These are phyloP conservation scores for Ficedula albicollis DNA, from an alignment of 2,797 vertebrate genomes.

Conservation along the genomic window DNA sequence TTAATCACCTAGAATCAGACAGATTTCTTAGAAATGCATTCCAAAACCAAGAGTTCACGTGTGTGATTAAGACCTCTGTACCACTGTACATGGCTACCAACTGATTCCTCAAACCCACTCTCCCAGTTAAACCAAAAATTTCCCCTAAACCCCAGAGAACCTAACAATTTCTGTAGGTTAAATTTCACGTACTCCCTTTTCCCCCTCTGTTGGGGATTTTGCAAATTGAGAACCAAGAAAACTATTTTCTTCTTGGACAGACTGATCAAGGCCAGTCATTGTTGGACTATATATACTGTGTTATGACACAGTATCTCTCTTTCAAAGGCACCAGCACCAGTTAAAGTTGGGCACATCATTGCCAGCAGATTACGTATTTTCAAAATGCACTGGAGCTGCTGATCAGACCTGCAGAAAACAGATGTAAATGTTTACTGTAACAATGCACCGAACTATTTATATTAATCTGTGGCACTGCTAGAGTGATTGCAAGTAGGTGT, in stretches of 20 bases:
- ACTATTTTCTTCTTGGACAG: conserved; percentile 1
- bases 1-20: not conserved
- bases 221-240: not conserved
- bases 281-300: not conserved
- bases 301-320: not conserved
- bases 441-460: not conserved
- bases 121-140: not conserved
- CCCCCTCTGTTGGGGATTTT: not conserved
- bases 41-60: not conserved
- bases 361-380: not conserved
- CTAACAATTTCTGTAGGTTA: not conserved
- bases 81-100: not conserved
- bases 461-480: not conserved
- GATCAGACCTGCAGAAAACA: conserved; percentile 26
- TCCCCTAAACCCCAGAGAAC: not conserved
- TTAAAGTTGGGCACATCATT: not conserved
- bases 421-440: not conserved
- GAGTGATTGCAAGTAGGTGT: not conserved
- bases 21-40: not conserved
- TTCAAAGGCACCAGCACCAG: not conserved
- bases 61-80: not conserved
- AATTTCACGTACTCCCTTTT: not conserved
- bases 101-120: not conserved
- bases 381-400: not conserved
- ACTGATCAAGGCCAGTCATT: not conserved